Percentiles rank a stretch among this genome's conserved stretches.
Evolutionary conservation across 2,797 vertebrate genomes (phyloP).

Genomic region (Psittacula derbiana): DNA sequence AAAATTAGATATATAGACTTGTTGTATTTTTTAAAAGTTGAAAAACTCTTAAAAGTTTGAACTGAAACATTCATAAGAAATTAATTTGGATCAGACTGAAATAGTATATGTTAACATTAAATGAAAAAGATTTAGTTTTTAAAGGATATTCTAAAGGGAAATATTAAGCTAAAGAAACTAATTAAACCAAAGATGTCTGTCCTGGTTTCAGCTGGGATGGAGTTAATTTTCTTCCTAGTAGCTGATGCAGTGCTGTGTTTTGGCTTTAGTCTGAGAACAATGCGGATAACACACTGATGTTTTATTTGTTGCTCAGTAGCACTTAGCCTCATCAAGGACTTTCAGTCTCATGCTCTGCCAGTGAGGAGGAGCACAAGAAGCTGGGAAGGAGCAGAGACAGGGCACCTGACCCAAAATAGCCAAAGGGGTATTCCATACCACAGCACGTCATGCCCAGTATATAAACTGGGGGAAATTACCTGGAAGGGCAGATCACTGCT

Average conservation of each 20-base stretch:
- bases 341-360: not conserved
- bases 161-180: not conserved
- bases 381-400: not conserved
- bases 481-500: not conserved
- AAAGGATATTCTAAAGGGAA: not conserved
- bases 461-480: not conserved
- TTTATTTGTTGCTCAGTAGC: not conserved
- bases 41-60: not conserved
- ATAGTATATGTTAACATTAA: not conserved
- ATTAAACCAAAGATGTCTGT: not conserved
- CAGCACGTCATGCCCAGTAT: not conserved
- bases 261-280: not conserved
- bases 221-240: not conserved
- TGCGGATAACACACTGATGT: not conserved
- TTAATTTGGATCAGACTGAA: not conserved
- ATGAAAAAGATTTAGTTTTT: not conserved
- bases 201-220: not conserved
- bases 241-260: not conserved
- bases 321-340: not conserved
- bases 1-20: not conserved
- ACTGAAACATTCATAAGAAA: not conserved
- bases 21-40: not conserved
- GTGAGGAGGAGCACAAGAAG: not conserved
- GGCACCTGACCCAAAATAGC: not conserved
- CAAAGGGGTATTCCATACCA: not conserved